Conservation (phyloP, 2,888 invertebrate genomes). For the Thera britannica region DNA sequence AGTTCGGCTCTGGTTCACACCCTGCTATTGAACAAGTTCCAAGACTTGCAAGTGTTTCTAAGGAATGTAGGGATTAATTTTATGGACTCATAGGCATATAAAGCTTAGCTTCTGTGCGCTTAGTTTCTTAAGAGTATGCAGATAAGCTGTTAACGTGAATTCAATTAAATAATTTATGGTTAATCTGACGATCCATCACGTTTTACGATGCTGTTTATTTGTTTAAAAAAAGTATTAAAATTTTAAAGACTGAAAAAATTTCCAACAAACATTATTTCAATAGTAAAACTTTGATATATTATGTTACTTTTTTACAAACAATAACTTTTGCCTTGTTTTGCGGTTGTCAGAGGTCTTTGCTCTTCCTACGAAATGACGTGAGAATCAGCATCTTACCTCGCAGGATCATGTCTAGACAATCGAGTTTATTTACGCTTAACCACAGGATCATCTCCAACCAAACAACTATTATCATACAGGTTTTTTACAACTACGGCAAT, state of each 20-base stretch:
- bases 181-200: conserved; percentile 1
- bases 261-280: background rate
- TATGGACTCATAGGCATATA: conserved; percentile 29
- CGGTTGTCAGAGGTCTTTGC: background rate
- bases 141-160: conserved; percentile 27
- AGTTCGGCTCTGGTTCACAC: conserved; percentile 26
- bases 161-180: conserved; percentile 14
- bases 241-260: no score
- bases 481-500: conserved; percentile 37
- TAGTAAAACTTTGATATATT: background rate
- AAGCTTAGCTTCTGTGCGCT: conserved; percentile 26
- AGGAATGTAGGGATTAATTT: conserved; percentile 33
- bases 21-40: conserved; percentile 26
- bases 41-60: conserved; percentile 28
- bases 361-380: background rate
- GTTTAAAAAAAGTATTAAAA: background rate
- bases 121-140: conserved; percentile 17
- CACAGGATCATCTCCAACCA: conserved; percentile 26
- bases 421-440: conserved; percentile 10
- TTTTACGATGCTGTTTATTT: background rate
- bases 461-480: conserved; percentile 31
- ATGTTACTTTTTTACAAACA: no score
- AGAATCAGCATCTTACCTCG: background rate
- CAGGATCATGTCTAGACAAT: conserved; percentile 10
- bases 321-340: background rate